Base-by-base conservation (phyloP, 2,888 invertebrate genomes). In the Cylindroiulus punctatus region DNA sequence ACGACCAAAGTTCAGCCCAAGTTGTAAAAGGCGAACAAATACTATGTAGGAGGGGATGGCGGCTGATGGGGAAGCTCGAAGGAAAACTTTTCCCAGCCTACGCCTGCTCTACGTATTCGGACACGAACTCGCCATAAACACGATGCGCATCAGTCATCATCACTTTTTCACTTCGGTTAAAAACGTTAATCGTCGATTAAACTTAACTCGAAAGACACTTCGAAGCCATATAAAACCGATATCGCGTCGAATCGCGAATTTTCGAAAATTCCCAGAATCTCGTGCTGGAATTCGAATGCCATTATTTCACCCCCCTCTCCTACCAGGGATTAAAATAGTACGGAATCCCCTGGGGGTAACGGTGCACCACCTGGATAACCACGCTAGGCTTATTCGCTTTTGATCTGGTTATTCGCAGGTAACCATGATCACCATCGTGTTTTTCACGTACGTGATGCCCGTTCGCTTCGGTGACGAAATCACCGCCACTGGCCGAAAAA, bases 1-100 rank as follows among this genome's bases (percentile, higher is more conserved):
- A 26, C 22, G 65, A 10, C 65, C 65, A 65, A 65, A 65, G 65
- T 65, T 22, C 65, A 65, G 26, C 0, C n/a, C 65, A 65, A 65
- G 65, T 65, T 65, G 22, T 65, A 26, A 65, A 65, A 65, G 65
- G 65, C 65, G 65, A 65, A 65, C 65, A 65, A 65, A 65, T 26
- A 65, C 22, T 26, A 65, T 65, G 65, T 65, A 26, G 65, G 65
- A 65, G 65, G 65, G 26, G 65, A 65, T 65, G 65, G 65, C n/a
- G 57, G 57, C 57, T 57, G 57, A 57, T 57, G 57, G 57, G 65
- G 65, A 65, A 65, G 65, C 26, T 42, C 7, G 22, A 8, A 22
- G 10, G 17, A 26, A 65, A 65, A 65, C 22, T 10, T 65, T 65
- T 65, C 65, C 10, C 65, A 65, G 22, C 65, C 65, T 65, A 65